Evolutionary conservation across 37 sponge, comb jelly and placozoan species (phyloP).

Genomic region (Geodia barretti): DNA sequence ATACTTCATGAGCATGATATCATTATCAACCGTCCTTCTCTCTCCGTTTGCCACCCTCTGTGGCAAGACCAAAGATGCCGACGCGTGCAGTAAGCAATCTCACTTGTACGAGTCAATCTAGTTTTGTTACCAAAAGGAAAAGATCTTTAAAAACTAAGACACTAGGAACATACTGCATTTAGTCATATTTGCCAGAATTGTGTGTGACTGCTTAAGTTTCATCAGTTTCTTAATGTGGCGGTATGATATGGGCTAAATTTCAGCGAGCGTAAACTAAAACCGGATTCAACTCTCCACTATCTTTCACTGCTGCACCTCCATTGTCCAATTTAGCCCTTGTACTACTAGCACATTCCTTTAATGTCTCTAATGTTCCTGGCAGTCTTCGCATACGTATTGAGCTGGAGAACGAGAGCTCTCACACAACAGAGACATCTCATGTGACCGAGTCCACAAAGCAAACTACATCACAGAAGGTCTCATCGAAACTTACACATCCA

Average conservation of each 20-base stretch:
- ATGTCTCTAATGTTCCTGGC: background rate
- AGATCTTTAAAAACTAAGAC: background rate
- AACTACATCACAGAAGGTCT: constrained; percentile 82
- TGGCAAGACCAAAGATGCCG: constrained; percentile 60
- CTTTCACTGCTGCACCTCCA: too few species aligned
- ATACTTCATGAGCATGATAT: constrained; percentile 23
- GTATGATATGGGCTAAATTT: too few species aligned
- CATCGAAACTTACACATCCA: too few species aligned
- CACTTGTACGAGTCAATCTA: background rate
- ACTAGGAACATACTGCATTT: too few species aligned
- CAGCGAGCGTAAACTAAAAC: too few species aligned
- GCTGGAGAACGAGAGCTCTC: constrained; percentile 37
- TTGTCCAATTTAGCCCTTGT: too few species aligned
- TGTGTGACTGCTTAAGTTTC: too few species aligned
- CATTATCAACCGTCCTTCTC: constrained; percentile 15
- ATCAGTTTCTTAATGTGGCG: too few species aligned
- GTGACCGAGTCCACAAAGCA: constrained; percentile 32
- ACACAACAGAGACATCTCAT: constrained; percentile 46
- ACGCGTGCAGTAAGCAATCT: constrained; percentile 41
- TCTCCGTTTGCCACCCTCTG: constrained; percentile 53
- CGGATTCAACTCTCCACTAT: too few species aligned
- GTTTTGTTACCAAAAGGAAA: background rate
- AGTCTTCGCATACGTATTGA: constrained; percentile 72
- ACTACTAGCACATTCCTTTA: background rate
- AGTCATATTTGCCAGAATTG: too few species aligned